Evolutionary conservation across 2,113 vertebrate species (phyloP).

Genomic region (Hemiscyllium ocellatum): DNA sequence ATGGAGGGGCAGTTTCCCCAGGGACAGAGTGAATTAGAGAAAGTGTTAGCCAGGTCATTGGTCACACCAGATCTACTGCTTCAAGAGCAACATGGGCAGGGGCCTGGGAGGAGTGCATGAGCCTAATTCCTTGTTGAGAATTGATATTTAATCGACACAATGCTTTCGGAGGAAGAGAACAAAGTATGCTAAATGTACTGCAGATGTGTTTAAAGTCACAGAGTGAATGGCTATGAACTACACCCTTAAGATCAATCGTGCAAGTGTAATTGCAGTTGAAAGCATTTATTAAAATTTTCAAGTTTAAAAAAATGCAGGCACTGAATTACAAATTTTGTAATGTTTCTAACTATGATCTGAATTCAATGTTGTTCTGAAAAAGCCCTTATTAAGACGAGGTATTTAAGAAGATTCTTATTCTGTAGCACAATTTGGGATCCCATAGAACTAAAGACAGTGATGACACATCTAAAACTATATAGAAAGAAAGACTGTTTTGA

Average conservation of each 20-base stretch:
- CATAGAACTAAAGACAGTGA: neutral
- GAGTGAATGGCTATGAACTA: neutral
- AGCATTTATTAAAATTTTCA: slow-evolving; percentile 21
- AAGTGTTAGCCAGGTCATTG: neutral
- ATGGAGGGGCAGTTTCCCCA: slow-evolving; percentile 43
- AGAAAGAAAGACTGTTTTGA: neutral
- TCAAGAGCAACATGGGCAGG: neutral
- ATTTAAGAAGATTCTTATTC: slow-evolving; percentile 12
- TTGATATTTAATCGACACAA: neutral
- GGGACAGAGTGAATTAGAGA: neutral
- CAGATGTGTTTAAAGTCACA: neutral
- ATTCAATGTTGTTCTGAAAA: neutral
- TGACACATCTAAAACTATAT: neutral
- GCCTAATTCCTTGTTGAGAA: neutral
- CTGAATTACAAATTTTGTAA: slow-evolving; percentile 11
- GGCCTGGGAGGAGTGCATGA: neutral
- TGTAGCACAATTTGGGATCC: neutral
- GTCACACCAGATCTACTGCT: neutral
- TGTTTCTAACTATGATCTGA: neutral
- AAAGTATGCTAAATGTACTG: neutral
- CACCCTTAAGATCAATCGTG: slow-evolving; percentile 4
- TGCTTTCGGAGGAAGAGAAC: neutral
- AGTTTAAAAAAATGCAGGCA: neutral
- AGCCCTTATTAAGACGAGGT: neutral
- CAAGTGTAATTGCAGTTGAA: slow-evolving; percentile 23